Percentiles rank a stretch among this genome's conserved stretches.
Conservation (phyloP, 2,113 vertebrate genomes). For the Ahaetulla prasina region DNA sequence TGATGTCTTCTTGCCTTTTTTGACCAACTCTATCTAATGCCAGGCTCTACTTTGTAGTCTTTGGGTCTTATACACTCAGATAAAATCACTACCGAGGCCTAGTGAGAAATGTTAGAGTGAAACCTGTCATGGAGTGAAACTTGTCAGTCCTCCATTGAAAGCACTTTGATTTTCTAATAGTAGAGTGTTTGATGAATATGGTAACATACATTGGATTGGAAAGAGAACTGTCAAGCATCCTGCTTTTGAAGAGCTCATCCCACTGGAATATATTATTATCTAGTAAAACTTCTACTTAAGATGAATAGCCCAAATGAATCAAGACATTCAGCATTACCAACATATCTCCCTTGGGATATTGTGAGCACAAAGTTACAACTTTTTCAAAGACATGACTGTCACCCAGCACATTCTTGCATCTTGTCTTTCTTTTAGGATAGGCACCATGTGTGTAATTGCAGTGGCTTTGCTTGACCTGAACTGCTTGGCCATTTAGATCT, state of each 20-base stretch:
- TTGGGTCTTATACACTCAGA: constrained; percentile 43
- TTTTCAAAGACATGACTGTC: constrained; percentile 61
- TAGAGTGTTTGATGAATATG: constrained; percentile 71
- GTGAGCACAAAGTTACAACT: constrained; percentile 47
- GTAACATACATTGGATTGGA: constrained; percentile 60
- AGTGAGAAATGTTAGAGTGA: constrained; percentile 53
- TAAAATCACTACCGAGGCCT: constrained; percentile 57
- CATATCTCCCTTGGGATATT: constrained; percentile 52
- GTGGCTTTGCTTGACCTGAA: constrained; percentile 31
- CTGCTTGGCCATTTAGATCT: constrained; percentile 31
- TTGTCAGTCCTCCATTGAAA: constrained; percentile 52
- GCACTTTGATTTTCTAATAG: constrained; percentile 62
- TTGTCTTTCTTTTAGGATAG: constrained; percentile 62
- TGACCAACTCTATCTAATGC: neutral
- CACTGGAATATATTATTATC: constrained; percentile 68
- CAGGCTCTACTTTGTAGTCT: neutral
- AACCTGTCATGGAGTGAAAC: constrained; percentile 63
- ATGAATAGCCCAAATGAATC: constrained; percentile 60
- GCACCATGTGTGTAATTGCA: constrained; percentile 40
- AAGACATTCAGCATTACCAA: constrained; percentile 55
- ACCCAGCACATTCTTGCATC: constrained; percentile 62
- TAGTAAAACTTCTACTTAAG: constrained; percentile 68
- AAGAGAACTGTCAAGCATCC: constrained; percentile 62
- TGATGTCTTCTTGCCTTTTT: neutral
- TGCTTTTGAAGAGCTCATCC: constrained; percentile 61